A percentile compares a stretch with the other conserved stretches of the same genome.
phyloP scores from a whole-genome alignment of 2,113 vertebrate genomes.

The Tricholaema leucomelas region DNA sequence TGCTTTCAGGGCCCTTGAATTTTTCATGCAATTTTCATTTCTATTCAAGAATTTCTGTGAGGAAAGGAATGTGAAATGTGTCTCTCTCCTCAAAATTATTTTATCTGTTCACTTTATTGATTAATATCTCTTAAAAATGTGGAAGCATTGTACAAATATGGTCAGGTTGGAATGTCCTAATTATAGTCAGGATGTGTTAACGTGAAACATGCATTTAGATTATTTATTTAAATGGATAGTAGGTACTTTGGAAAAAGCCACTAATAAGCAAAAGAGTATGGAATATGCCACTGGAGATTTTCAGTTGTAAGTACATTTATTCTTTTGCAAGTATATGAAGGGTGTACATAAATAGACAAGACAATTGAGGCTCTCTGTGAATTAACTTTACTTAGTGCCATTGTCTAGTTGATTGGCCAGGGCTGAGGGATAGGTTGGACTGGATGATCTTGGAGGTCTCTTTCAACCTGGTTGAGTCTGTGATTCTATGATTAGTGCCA shows the following conservation, averaged over 20 bases:
- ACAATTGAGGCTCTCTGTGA: not conserved
- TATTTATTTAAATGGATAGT: not conserved
- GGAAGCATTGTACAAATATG: not conserved
- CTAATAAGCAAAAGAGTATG: not conserved
- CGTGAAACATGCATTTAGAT: not conserved
- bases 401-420: too few species aligned
- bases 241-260: not conserved
- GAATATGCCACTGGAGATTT: not conserved
- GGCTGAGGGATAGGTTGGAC: too few species aligned
- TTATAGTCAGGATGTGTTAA: not conserved
- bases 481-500: too few species aligned
- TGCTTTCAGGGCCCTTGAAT: not conserved
- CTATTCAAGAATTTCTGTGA: not conserved
- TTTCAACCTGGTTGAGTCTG: too few species aligned
- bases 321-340: not conserved
- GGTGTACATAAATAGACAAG: not conserved
- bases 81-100: not conserved
- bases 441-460: too few species aligned
- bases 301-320: not conserved
- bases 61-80: not conserved
- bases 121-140: not conserved
- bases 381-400: too few species aligned
- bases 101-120: not conserved
- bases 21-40: slow-evolving; percentile 36
- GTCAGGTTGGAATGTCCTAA: not conserved